Evolutionary conservation across 2,113 vertebrate species (phyloP).

Genomic region (Hemibates koningsi): DNA sequence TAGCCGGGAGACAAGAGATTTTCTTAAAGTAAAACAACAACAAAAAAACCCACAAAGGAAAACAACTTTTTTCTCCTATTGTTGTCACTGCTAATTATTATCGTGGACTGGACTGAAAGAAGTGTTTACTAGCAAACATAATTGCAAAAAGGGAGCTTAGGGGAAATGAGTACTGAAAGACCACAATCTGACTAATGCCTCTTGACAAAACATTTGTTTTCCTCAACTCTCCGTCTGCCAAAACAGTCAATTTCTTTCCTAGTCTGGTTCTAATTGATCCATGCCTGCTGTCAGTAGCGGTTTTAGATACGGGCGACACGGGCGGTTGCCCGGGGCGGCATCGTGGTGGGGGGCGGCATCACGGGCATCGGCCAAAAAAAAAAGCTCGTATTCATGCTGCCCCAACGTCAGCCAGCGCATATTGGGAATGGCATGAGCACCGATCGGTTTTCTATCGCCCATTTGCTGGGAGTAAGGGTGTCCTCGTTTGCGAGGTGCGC

Average conservation of each 20-base stretch:
- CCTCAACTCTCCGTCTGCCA: conserved; percentile 1
- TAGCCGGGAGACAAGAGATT: background rate
- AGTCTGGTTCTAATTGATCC: conserved; percentile 8
- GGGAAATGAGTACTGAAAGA: conserved; percentile 9
- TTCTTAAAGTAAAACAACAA: background rate
- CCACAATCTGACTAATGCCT: conserved; percentile 8
- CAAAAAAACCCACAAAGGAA: background rate
- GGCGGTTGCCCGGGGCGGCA: too few species aligned
- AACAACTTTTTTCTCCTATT: background rate
- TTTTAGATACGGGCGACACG: too few species aligned
- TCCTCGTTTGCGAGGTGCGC: too few species aligned
- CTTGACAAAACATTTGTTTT: conserved; percentile 14
- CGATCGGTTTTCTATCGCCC: too few species aligned
- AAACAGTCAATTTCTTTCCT: background rate
- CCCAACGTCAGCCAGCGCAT: too few species aligned
- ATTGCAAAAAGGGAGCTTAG: background rate
- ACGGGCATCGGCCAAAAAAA: too few species aligned
- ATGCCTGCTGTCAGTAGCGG: background rate
- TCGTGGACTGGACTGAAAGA: background rate
- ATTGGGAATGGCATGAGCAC: too few species aligned
- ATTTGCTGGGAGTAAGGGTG: too few species aligned
- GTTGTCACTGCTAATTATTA: background rate
- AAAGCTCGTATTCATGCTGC: too few species aligned
- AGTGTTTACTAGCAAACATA: background rate
- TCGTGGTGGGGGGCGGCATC: too few species aligned